Conservation (phyloP, 2,797 vertebrate genomes). For the Arrhamphus sclerolepis region DNA sequence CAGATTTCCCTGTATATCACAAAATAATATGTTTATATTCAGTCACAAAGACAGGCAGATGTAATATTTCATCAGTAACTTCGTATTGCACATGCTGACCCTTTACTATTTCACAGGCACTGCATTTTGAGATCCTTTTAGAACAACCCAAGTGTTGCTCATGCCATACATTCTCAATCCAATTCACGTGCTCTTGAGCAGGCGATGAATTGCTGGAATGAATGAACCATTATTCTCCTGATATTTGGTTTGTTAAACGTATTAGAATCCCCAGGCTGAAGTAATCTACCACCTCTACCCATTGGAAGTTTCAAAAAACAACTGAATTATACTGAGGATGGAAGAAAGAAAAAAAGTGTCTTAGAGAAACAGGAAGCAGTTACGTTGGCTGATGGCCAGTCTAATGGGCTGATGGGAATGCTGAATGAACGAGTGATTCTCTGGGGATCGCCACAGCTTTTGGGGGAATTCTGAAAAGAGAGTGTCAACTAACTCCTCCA, state of each 20-base stretch:
- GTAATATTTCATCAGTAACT: constrained; percentile 71
- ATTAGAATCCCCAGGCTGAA: constrained; percentile 56
- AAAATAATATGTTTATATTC: constrained; percentile 34
- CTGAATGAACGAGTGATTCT: constrained; percentile 76
- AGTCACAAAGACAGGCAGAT: constrained; percentile 53
- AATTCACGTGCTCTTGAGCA: constrained; percentile 35
- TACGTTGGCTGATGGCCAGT: constrained; percentile 77
- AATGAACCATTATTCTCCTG: constrained; percentile 54
- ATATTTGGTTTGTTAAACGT: constrained; percentile 62
- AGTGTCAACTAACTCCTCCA: constrained; percentile 77
- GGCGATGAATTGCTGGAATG: constrained; percentile 55
- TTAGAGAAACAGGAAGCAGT: constrained; percentile 79
- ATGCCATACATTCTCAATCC: constrained; percentile 45
- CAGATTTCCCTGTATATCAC: constrained; percentile 8
- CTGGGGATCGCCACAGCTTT: constrained; percentile 68
- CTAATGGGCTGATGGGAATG: constrained; percentile 81
- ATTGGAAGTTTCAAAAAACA: constrained; percentile 68
- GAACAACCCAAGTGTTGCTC: constrained; percentile 31
- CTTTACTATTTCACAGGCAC: constrained; percentile 59
- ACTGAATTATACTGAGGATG: constrained; percentile 72
- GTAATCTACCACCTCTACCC: constrained; percentile 57
- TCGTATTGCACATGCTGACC: constrained; percentile 72
- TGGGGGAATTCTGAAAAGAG: constrained; percentile 71
- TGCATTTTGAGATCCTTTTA: constrained; percentile 45
- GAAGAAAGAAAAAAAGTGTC: constrained; percentile 73